Base-by-base conservation (phyloP, 1,140 invertebrate species). In the Heterodera schachtii region DNA sequence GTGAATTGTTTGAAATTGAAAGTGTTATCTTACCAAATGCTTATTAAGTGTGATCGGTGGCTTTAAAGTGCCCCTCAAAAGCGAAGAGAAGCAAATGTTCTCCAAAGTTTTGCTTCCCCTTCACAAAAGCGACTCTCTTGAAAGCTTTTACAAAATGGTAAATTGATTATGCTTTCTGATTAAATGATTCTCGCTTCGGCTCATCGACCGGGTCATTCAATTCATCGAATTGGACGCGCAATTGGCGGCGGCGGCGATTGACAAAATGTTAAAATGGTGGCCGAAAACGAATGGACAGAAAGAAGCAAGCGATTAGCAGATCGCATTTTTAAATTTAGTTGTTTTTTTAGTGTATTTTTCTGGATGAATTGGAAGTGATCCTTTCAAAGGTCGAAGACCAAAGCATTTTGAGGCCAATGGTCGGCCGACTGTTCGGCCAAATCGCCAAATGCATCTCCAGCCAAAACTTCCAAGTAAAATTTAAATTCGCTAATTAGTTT, bases 61-160 rank as follows among this genome's bases (percentile, higher is more conserved):
- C 47, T 78, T 78, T 9, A 78, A 78, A 46, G 11, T 78, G 31
- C 64, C 77, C 21, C 47, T 78, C 19, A 78, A 70, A 46, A n/a
- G 46, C 13, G 77, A 78, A 31, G 47, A 78, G 19, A 31, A 46
- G 70, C 49, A 78, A 31, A 69, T 78, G 70, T 46, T 78, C 46
- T 9, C 43, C 70, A 64, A 69, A 69, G 70, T 78, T 13, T 69
- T 78, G 47, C 64, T 78, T 43, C 77, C 77, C 19, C 77, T 78
- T 16, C 77, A 78, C 31, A 78, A 69, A 78, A 47, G 43, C 19
- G 47, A 31, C 31, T 49, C 52, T 66, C 70, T 69, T 31, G 66
- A 69, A 52, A n/a, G 70, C 70, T 43, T 78, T 3, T 69, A 78
- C 44, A 64, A 52, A 44, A 21, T 44, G n/a, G 70, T 46, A 43